phyloP scores from a whole-genome alignment of 2,888 invertebrate species.

The Tuberolachnus salignus region DNA sequence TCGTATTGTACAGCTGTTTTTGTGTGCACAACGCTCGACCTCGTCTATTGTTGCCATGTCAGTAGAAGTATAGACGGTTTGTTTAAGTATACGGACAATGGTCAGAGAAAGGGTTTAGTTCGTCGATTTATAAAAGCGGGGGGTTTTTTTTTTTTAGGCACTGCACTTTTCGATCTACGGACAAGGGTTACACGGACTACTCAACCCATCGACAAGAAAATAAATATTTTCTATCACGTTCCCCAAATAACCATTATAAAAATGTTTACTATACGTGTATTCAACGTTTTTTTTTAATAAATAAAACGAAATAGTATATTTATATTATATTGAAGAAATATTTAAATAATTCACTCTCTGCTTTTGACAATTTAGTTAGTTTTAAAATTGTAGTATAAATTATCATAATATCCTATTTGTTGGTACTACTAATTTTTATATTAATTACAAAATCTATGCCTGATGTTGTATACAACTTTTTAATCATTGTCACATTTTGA shows the following conservation, averaged over 20 bases:
- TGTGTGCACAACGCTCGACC: constrained; percentile 56
- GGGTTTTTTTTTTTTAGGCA: constrained; percentile 29
- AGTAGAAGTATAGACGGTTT: constrained; percentile 53
- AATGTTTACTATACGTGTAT: no score
- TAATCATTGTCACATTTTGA: no score
- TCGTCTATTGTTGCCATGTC: constrained; percentile 56
- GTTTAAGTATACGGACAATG: constrained; percentile 55
- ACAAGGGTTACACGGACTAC: constrained; percentile 31
- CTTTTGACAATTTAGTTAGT: no score
- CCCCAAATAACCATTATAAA: neutral
- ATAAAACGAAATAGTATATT: no score
- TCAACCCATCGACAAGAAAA: constrained; percentile 40
- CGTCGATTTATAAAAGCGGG: constrained; percentile 39
- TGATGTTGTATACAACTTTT: no score
- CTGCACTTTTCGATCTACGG: constrained; percentile 44
- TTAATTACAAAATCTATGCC: no score
- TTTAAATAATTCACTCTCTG: no score
- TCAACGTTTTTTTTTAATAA: no score
- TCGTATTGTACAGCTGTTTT: constrained; percentile 56
- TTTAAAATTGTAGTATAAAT: no score
- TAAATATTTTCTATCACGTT: constrained; percentile 3
- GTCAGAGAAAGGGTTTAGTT: constrained; percentile 48
- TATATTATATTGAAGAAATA: no score
- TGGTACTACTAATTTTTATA: no score
- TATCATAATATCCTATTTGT: no score